Evolutionary conservation across 2,113 vertebrate species (phyloP).

Genomic region (Pteropus alecto): DNA sequence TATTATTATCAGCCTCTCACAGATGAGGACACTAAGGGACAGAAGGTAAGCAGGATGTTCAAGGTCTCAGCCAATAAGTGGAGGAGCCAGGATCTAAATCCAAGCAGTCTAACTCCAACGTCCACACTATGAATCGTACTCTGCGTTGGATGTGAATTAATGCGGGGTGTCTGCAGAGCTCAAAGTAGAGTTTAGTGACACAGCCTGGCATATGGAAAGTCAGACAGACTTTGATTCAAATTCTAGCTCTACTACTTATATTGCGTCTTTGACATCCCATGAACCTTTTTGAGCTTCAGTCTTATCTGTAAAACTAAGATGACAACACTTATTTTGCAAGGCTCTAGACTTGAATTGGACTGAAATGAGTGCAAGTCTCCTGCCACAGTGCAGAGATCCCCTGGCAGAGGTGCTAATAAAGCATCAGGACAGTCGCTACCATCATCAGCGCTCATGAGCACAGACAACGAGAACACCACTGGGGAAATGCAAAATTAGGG

Average conservation of each 20-base stretch:
- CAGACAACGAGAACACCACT: neutral
- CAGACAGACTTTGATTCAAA: neutral
- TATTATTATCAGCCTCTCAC: neutral
- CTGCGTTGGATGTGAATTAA: neutral
- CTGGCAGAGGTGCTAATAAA: neutral
- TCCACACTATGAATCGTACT: neutral
- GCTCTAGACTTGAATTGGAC: neutral
- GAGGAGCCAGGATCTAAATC: neutral
- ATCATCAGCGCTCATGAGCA: neutral
- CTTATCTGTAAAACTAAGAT: neutral
- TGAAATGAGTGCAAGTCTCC: neutral
- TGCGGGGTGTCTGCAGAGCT: neutral
- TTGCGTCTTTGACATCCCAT: neutral
- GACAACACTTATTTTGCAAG: neutral
- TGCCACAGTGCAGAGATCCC: neutral
- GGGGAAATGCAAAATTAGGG: neutral
- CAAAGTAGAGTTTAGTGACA: neutral
- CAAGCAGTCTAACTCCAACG: neutral
- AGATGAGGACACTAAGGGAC: neutral
- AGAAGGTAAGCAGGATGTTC: neutral
- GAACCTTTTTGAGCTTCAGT: neutral
- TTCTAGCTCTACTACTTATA: neutral
- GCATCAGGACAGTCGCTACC: neutral
- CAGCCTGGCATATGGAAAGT: neutral
- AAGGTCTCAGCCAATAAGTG: neutral